Evolutionary conservation across 1,140 invertebrate species (phyloP).

Genomic region (Geopemphigus sp.): DNA sequence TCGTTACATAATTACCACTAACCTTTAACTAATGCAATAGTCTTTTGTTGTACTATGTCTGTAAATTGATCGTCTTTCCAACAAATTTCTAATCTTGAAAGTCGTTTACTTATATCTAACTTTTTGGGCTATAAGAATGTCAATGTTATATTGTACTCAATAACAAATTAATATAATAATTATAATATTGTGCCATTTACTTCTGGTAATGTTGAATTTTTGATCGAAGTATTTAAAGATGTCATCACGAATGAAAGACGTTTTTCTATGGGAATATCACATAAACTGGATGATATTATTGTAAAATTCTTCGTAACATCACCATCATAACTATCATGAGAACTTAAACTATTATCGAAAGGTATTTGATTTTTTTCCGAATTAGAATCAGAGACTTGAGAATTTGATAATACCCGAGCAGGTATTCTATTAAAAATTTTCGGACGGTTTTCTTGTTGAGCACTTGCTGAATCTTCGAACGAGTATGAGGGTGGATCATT

Average conservation of each 20-base stretch:
- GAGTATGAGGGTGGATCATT: constrained; percentile 44
- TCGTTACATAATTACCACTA: neutral
- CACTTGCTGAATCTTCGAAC: constrained; percentile 40
- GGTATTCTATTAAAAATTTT: constrained; percentile 46
- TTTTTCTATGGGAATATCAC: constrained; percentile 27
- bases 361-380: constrained; percentile 16
- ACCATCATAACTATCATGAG: neutral
- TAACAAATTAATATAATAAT: neutral
- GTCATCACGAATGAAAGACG: constrained; percentile 11
- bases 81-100: constrained; percentile 23
- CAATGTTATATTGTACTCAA: neutral
- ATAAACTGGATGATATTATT: neutral
- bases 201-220: constrained; percentile 23
- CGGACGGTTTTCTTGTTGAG: constrained; percentile 41
- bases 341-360: neutral
- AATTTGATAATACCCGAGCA: constrained; percentile 11
- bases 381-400: neutral
- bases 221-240: constrained; percentile 13
- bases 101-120: constrained; percentile 13
- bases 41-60: constrained; percentile 33
- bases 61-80: constrained; percentile 45
- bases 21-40: constrained; percentile 38
- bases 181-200: neutral
- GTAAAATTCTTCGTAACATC: neutral
- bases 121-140: constrained; percentile 19